Evolutionary conservation across 2,113 vertebrate genomes (phyloP), one percentile per base, ranked within the genome.

Genomic region (Perccottus glenii): DNA sequence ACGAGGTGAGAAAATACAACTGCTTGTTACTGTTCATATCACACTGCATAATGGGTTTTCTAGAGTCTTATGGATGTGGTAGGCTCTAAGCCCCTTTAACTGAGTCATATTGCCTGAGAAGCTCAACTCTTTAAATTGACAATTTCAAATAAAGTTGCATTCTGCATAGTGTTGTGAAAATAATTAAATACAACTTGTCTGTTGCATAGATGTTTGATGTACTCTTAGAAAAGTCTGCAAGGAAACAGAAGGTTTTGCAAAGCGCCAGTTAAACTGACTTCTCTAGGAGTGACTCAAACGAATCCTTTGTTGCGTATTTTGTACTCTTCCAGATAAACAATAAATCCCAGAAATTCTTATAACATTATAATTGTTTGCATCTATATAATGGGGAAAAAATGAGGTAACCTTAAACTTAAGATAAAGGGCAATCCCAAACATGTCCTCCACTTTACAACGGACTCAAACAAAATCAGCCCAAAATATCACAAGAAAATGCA

Each of bases 191-290:
- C 19, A 27, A 64, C 61, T 84, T 60, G 76, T 70, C 62, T 80
- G 78, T 93, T 93, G 91, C 91, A 93, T 93, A 92, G 88, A 88
- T 68, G 87, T 87, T 90, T 88, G 83, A 91, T 65, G 78, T 84
- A 85, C 84, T 87, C 83, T 88, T 72, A 81, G 81, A 83, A 74
- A 71, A 82, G 59, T 40, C 46, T 66, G 33, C 12, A 47, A 69
- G 46, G 52, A 81, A 33, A 11, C 69, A 64, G 81, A n/a, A 33
- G 8, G 48, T 64, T 51, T 27, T 67, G 66, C 35, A 50, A 56
- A 49, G 50, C 61, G 49, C 51, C 56, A 49, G 51, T 47, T 70
- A 49, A 71, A 33, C 38, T 50, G 44, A 52, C 16, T 75, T 0
- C 3, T 77, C 84, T 75, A 78, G 83, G 80, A 90, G 88, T 78